Percentiles rank a stretch among this genome's conserved stretches.
Conservation (phyloP, 2,797 vertebrate genomes). For the Perodicticus potto region DNA sequence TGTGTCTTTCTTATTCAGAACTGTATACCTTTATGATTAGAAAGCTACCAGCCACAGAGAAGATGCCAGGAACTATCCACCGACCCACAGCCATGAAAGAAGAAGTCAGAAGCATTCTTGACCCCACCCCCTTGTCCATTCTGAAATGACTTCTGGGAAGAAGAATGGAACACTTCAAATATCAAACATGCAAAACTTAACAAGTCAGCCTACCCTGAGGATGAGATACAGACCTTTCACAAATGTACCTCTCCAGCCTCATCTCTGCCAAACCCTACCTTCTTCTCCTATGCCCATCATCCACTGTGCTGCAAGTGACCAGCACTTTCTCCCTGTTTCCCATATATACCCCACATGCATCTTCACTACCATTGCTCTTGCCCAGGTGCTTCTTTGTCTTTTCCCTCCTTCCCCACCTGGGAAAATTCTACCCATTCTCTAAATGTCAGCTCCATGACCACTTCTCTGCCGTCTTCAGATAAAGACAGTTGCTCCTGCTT, state of each 20-base stretch:
- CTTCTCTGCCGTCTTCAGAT: background rate
- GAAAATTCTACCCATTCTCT: background rate
- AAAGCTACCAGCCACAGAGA: background rate
- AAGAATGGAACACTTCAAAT: background rate
- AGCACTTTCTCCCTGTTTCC: background rate
- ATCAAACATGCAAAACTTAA: background rate
- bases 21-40: no score
- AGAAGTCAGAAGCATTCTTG: background rate
- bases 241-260: background rate
- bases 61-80: background rate
- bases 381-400: background rate
- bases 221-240: background rate
- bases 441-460: background rate
- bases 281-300: background rate
- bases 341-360: background rate
- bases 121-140: background rate
- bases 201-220: background rate
- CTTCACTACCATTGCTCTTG: accelerated
- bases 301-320: background rate
- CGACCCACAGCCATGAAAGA: background rate
- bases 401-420: background rate
- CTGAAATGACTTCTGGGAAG: background rate
- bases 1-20: background rate
- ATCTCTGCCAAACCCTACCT: background rate
- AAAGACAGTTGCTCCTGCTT: background rate